Percentiles rank a stretch among this genome's conserved stretches.
These are phyloP conservation scores for Agrypnus murinus DNA, from an alignment of 2,888 invertebrate genomes.

Conservation along the genomic window DNA sequence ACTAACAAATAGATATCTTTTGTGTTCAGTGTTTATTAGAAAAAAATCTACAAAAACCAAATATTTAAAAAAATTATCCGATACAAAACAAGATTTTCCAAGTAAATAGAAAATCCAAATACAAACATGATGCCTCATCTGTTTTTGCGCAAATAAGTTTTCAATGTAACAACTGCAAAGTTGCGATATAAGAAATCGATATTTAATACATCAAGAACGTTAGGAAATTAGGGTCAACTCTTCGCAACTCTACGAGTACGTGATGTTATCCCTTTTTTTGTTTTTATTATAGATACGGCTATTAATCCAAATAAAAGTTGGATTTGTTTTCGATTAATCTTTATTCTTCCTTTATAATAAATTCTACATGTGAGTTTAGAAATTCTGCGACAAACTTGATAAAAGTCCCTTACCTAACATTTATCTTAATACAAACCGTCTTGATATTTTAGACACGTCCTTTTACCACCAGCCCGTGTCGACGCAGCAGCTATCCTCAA, in stretches of 20 bases:
- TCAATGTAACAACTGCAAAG: slow-evolving; percentile 12
- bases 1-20: too few species aligned
- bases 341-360: slow-evolving; percentile 37
- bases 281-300: slow-evolving; percentile 14
- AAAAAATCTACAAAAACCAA: too few species aligned
- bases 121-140: background rate
- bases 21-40: too few species aligned
- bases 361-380: slow-evolving; percentile 41
- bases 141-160: background rate
- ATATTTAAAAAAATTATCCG: too few species aligned
- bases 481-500: slow-evolving; percentile 35
- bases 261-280: slow-evolving; percentile 4
- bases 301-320: slow-evolving; percentile 31
- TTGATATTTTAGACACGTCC: slow-evolving; percentile 57
- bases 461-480: slow-evolving; percentile 46
- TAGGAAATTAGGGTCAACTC: slow-evolving; percentile 4
- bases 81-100: too few species aligned
- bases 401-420: slow-evolving; percentile 52
- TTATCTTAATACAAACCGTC: slow-evolving; percentile 56
- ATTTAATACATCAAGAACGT: slow-evolving; percentile 25
- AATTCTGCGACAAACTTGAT: slow-evolving; percentile 55
- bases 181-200: slow-evolving; percentile 23
- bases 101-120: too few species aligned
- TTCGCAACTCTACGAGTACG: slow-evolving; percentile 11
- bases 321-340: slow-evolving; percentile 39